Evolutionary conservation across 2,797 vertebrate species (phyloP), one percentile per base, ranked within the genome.

Genomic region (Poecilia picta): DNA sequence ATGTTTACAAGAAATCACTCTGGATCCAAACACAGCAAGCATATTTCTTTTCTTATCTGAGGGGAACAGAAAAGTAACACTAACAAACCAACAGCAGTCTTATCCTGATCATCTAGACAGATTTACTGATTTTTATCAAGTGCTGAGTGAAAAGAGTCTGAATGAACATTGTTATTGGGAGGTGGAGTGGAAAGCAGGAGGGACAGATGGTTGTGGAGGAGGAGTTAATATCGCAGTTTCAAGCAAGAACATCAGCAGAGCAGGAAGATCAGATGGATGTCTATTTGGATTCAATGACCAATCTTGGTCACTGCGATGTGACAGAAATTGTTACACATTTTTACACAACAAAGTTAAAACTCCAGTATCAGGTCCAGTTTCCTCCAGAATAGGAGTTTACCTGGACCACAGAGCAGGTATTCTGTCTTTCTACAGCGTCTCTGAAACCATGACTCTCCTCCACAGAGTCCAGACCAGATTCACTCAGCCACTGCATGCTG

Each of bases 241-340:
- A 15, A 46, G 72, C 41, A 72, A 59, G 51, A 59, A 59, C 12
- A 78, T 78, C 53, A 59, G 51, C 39, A 72, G 76, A 78, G 20
- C 28, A 13, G 33, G 33, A 33, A 33, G 3, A 7, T 31, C 43
- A 16, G 51, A 80, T 33, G 72, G 46, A 16, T 55, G 47, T 45
- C 33, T 33, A 33, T 33, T 33, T 33, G 33, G 33, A 33, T 33
- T 33, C 33, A 33, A 33, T 33, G 33, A 33, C 33, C 33, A 33
- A 33, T 33, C 33, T 33, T 33, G 33, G 33, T 33, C 33, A 33
- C 33, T 33, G 33, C 33, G 33, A 3, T 33, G 33, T 33, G 33
- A 33, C 33, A 33, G 2, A 33, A 33, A 33, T 33, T 2, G 33
- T 33, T 33, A 33, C 33, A 33, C 2, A 33, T 33, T 33, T 3